Evolutionary conservation across 2,113 vertebrate genomes (phyloP), one percentile per base, ranked within the genome.

Genomic region (Gymnogyps californianus): DNA sequence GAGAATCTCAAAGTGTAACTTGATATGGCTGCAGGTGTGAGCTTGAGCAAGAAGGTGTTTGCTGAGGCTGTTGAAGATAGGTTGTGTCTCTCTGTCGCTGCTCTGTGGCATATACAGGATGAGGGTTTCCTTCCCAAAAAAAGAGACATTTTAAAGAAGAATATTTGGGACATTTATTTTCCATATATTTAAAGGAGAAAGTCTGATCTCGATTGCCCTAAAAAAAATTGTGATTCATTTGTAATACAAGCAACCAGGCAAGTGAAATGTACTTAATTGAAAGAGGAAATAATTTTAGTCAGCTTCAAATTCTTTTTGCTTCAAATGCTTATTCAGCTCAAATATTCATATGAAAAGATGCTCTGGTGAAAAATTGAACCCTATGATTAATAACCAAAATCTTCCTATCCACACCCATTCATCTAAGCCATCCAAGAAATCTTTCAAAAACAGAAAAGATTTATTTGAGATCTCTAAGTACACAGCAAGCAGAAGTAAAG

Each of bases 341-440:
- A 95, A 85, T 83, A 75, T 77, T 91, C 74, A 58, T 80, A 42
- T 22, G 54, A 87, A 89, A 95, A 83, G 83, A 97, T 89, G 66
- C 34, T 91, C 42, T 80, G n/a, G 62, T 93, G 87, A 96, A 94
- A 96, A 91, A 83, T 6, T 38, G 77, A 93, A 76, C 12, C 42
- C 40, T 80, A 3, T 82, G 91, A 93, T 83, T 85, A 95, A 93
- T 85, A 54, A 42, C 25, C 38, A 51, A 80, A 91, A 42, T 92
- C 75, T 70, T 82, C 55, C 59, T 71, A 57, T 81, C 49, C 89
- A 67, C 80, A 76, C 32, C 47, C 61, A 69, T 87, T 87, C n/a
- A 77, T 91, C 77, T 82, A 65, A 96, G 46, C 12, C 40, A 66
- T 52, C 24, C 32, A 82, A 83, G 59, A 93, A 81, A 57, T 62